Percentiles rank a stretch among this genome's conserved stretches.
Evolutionary conservation across 2,888 invertebrate genomes (phyloP).

Genomic region (Nymphalis c-album): DNA sequence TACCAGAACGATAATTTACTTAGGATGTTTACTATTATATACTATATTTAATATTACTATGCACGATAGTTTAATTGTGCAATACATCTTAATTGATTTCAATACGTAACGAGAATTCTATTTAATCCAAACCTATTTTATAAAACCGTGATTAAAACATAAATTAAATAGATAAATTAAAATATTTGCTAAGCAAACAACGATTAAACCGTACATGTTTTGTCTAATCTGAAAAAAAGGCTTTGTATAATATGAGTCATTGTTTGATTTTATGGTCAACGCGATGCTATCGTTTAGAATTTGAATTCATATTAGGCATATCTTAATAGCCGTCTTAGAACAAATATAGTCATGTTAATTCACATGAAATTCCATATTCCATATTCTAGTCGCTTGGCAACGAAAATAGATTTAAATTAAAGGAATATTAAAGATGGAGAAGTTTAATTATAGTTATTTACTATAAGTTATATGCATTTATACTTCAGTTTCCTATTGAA

Average conservation of each 20-base stretch:
- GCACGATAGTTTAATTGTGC: too few species aligned
- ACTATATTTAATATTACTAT: too few species aligned
- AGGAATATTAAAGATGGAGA: background rate
- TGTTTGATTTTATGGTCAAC: constrained; percentile 29
- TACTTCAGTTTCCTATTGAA: constrained; percentile 47
- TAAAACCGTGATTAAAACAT: constrained; percentile 11
- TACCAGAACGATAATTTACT: too few species aligned
- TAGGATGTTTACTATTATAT: too few species aligned
- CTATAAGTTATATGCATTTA: constrained; percentile 29
- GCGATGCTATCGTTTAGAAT: constrained; percentile 7
- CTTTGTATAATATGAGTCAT: constrained; percentile 36
- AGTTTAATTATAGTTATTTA: constrained; percentile 2
- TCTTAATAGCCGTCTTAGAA: constrained; percentile 15
- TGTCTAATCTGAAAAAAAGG: constrained; percentile 24
- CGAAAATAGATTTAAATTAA: background rate
- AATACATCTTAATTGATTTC: too few species aligned
- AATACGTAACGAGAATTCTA: too few species aligned
- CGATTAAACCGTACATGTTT: constrained; percentile 16
- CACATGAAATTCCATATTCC: constrained; percentile 3
- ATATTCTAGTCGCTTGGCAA: background rate
- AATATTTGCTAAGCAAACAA: constrained; percentile 30
- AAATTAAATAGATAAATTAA: constrained; percentile 1
- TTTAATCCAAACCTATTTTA: background rate
- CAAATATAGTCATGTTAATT: constrained; percentile 9
- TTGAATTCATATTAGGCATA: constrained; percentile 18